Conservation (phyloP, 2,797 vertebrate genomes). For the Pipistrellus pipistrellus region DNA sequence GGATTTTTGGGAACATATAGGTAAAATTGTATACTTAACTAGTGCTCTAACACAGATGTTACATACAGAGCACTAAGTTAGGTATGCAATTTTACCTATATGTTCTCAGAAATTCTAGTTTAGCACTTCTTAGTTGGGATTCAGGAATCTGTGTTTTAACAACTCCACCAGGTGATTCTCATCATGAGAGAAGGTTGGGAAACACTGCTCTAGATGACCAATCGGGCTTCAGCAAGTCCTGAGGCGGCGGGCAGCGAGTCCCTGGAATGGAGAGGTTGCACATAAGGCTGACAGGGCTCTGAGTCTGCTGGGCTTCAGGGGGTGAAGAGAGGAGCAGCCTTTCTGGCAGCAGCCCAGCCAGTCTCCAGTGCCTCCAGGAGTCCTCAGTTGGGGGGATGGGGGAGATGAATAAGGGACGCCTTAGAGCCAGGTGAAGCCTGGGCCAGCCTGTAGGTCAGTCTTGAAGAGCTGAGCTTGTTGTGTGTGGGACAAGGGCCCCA, state of each 20-base stretch:
- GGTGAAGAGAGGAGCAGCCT: not conserved
- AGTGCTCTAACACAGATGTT: too few relatives aligned
- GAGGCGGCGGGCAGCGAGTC: not conserved
- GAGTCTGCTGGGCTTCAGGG: not conserved
- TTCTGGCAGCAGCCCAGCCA: fast-evolving
- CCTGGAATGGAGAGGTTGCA: not conserved
- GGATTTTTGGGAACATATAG: too few relatives aligned
- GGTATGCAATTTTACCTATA: too few relatives aligned
- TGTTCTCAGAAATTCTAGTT: too few relatives aligned
- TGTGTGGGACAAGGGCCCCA: not conserved
- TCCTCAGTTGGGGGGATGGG: not conserved
- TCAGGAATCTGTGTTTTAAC: too few relatives aligned
- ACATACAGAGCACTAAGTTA: too few relatives aligned
- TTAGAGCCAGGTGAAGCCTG: not conserved
- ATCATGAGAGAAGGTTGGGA: too few relatives aligned
- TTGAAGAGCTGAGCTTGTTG: not conserved
- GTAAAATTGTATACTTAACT: too few relatives aligned
- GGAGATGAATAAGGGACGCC: not conserved
- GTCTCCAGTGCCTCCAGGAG: not conserved
- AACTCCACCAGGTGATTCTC: too few relatives aligned
- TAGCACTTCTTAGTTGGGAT: too few relatives aligned
- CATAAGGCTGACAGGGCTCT: not conserved
- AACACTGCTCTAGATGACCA: not conserved
- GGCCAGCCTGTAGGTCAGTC: not conserved
- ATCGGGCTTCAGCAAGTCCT: not conserved